These are phyloP conservation scores for Notamacropus eugenii DNA, from an alignment of 2,797 vertebrate genomes.

Conservation along the genomic window DNA sequence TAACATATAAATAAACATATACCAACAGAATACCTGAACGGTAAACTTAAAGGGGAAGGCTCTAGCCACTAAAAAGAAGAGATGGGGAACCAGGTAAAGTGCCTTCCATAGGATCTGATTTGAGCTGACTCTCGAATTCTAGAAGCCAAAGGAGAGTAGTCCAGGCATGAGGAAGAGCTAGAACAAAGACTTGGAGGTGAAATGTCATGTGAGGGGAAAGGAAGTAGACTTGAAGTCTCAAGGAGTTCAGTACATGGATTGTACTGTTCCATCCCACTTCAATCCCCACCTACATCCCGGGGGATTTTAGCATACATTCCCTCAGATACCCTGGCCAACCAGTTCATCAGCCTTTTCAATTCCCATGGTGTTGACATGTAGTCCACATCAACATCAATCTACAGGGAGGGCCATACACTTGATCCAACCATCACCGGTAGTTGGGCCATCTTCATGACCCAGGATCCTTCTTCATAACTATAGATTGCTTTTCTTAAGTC, in stretches of 20 bases:
- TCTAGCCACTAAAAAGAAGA: neutral
- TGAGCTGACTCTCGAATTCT: neutral
- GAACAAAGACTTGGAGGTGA: neutral
- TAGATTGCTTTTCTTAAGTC: neutral
- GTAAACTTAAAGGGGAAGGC: neutral
- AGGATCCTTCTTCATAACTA: neutral
- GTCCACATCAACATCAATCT: neutral
- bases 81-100: neutral
- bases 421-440: neutral
- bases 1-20: neutral
- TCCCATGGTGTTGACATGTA: neutral
- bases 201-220: neutral
- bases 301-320: neutral
- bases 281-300: neutral
- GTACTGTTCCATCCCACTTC: neutral
- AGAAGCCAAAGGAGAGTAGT: neutral
- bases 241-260: neutral
- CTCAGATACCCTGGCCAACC: neutral
- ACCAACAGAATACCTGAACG: neutral
- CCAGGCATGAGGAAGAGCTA: neutral
- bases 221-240: neutral
- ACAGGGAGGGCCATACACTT: neutral
- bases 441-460: neutral
- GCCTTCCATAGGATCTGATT: neutral
- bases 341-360: neutral